Base-by-base conservation (phyloP, 2,888 invertebrate genomes). In the Nemotelus nigrinus region DNA sequence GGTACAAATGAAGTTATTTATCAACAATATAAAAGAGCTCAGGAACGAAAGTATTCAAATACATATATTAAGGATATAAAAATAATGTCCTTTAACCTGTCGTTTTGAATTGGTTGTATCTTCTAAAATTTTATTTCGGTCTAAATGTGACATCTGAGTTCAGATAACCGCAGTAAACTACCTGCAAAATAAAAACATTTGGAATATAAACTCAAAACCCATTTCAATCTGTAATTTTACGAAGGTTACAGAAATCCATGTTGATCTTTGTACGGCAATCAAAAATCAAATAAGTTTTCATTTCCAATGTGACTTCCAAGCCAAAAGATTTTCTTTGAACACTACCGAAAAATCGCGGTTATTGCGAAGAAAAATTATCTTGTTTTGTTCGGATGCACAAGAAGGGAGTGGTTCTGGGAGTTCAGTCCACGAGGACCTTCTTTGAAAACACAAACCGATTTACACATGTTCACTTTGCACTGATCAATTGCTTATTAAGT, bases 1-100 rank as follows among this genome's bases (percentile, higher is more conserved):
- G 70, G 65, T 58, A 65, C 68, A 72, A 76, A 79, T 79, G 77
- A 77, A 77, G 79, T 68, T 76, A 68, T 79, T 77, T 58, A 4
- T 5, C 10, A 58, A n/a, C 10, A 7, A 7, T 10, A 7, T 53
- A 7, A 10, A 25, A 25, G 25, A 25, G 25, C 25, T 25, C 25
- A 1, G 25, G 25, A 25, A 25, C 25, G 25, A 25, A 25, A 25
- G 25, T 25, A 25, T 25, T 25, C 25, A 53, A 53, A 53, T 53
- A 53, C 53, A 10, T 53, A 53, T 53, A 6, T 53, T 53, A 7
- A 6, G 53, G 25, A 25, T 25, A 25, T 25, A 25, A 25, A 25
- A 25, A 25, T 25, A 25, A 25, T 25, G 25, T 25, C 25, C 25
- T 25, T 25, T 25, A 25, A 25, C 25, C 25, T 25, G 25, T 25